Percentiles rank a stretch among this genome's conserved stretches.
Conservation (phyloP, 2,113 vertebrate species). For the Aegithalos caudatus region DNA sequence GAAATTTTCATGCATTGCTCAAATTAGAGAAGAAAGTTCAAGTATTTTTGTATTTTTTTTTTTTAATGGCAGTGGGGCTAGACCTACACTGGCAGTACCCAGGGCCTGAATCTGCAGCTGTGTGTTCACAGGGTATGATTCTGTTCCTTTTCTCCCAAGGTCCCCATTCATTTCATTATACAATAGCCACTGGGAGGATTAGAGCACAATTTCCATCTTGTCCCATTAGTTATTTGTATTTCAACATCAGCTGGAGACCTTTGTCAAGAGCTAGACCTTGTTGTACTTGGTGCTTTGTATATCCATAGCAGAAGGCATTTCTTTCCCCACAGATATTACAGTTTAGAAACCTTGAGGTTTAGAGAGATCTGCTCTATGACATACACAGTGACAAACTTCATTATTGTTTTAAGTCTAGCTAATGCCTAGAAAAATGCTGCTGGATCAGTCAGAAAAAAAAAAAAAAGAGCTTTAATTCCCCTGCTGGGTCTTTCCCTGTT, state of each 20-base stretch:
- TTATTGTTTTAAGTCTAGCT: conserved; percentile 45
- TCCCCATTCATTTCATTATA: background rate
- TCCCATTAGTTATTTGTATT: conserved; percentile 49
- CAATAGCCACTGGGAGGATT: conserved; percentile 42
- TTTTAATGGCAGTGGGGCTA: accelerated
- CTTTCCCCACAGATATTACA: conserved; percentile 45
- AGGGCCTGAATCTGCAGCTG: background rate
- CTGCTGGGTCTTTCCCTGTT: conserved; percentile 30
- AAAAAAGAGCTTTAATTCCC: conserved; percentile 37
- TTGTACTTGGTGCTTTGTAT: conserved; percentile 29
- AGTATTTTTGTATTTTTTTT: background rate
- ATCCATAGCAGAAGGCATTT: conserved; percentile 30
- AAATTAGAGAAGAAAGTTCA: background rate
- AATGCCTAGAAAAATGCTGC: conserved; percentile 47
- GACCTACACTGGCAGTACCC: background rate
- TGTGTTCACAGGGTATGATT: background rate
- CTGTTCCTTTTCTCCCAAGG: background rate
- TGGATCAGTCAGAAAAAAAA: conserved; percentile 32
- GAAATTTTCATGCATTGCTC: background rate
- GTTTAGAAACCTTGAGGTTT: conserved; percentile 51
- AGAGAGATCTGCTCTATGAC: conserved; percentile 19
- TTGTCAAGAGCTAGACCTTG: conserved; percentile 51
- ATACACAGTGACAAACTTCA: conserved; percentile 35
- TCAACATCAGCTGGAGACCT: conserved; percentile 56
- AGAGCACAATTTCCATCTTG: conserved; percentile 38